Evolutionary conservation across 2,797 vertebrate species (phyloP).

Genomic region (Sebastes goodei): DNA sequence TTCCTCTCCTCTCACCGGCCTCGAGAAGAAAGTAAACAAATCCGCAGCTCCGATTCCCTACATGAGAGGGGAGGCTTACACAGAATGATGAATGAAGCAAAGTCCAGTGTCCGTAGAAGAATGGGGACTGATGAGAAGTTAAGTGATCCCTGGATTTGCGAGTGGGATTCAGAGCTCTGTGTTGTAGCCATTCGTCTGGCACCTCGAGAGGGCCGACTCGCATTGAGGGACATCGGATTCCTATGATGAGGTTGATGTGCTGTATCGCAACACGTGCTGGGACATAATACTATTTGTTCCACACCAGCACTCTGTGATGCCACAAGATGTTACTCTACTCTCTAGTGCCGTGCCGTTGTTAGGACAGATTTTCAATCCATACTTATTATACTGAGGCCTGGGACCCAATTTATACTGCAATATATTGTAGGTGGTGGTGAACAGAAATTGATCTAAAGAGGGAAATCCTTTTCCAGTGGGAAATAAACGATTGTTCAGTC

Average conservation of each 20-base stretch:
- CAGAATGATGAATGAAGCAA: constrained; percentile 64
- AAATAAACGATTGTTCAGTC: constrained; percentile 56
- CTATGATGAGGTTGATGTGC: constrained; percentile 77
- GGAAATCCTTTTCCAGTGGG: constrained; percentile 44
- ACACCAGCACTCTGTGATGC: constrained; percentile 65
- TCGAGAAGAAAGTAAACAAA: constrained; percentile 67
- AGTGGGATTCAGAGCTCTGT: constrained; percentile 68
- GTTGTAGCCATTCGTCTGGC: constrained; percentile 49
- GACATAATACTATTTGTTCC: constrained; percentile 80
- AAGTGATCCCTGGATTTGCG: constrained; percentile 76
- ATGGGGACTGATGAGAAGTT: constrained; percentile 62
- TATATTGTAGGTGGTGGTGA: constrained; percentile 49
- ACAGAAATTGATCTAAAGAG: constrained; percentile 57
- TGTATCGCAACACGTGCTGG: constrained; percentile 70
- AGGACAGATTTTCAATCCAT: constrained; percentile 75
- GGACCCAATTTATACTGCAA: constrained; percentile 69
- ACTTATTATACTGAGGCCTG: constrained; percentile 68
- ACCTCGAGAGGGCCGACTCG: constrained; percentile 49
- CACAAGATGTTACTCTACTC: constrained; percentile 68
- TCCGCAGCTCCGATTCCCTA: constrained; percentile 36
- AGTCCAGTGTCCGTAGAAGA: constrained; percentile 30
- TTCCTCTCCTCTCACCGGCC: constrained; percentile 57
- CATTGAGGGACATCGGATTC: constrained; percentile 61
- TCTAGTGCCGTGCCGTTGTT: constrained; percentile 52
- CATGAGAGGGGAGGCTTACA: constrained; percentile 20